phyloP scores from a whole-genome alignment of 2,113 vertebrate species.

The Eulacestoma nigropectus region DNA sequence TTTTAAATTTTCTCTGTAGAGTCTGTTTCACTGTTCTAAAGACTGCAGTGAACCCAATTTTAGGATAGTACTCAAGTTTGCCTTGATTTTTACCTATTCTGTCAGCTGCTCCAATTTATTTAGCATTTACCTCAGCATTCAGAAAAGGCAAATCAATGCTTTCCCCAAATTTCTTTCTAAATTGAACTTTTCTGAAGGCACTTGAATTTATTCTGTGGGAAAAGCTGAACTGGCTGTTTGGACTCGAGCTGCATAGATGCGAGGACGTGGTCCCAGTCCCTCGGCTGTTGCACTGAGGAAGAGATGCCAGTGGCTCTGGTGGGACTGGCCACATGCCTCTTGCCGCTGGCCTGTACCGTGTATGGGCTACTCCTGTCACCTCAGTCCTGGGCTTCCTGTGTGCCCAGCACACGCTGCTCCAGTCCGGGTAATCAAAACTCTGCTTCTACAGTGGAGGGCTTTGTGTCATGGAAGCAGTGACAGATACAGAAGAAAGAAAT shows the following conservation, averaged over 20 bases:
- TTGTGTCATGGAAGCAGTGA: background rate
- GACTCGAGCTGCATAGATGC: background rate
- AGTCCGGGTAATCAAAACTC: background rate
- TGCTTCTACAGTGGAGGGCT: background rate
- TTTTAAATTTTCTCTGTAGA: background rate
- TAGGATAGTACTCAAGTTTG: background rate
- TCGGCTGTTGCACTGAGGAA: background rate
- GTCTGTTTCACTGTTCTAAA: background rate
- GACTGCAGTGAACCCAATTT: background rate
- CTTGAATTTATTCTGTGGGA: background rate
- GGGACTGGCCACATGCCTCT: background rate
- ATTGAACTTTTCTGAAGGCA: background rate
- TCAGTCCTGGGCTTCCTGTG: background rate
- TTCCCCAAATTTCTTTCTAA: background rate
- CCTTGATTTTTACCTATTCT: background rate
- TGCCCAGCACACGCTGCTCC: background rate
- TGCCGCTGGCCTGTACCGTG: fast-evolving
- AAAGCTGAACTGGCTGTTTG: background rate
- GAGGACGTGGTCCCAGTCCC: fast-evolving
- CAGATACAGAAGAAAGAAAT: background rate
- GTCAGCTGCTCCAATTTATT: background rate
- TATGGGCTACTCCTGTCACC: background rate
- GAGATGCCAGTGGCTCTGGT: background rate
- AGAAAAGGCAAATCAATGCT: background rate
- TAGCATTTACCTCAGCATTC: background rate